A percentile compares a stretch with the other conserved stretches of the same genome.
Evolutionary conservation across 1,140 invertebrate species (phyloP).

Genomic region (Meloidogyne hapla): DNA sequence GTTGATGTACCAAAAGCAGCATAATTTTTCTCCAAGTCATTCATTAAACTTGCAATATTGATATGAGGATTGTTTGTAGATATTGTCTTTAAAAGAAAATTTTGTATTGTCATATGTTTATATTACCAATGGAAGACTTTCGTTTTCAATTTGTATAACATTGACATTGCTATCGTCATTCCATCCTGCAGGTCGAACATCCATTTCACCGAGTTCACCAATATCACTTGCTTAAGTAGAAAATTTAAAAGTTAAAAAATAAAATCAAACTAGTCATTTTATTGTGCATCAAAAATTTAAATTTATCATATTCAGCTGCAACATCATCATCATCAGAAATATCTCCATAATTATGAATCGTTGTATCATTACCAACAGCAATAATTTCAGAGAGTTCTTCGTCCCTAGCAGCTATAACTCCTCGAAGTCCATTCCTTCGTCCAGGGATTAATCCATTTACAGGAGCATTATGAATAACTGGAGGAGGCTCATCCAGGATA

Average conservation of each 20-base stretch:
- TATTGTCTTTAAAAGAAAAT: conserved; percentile 27
- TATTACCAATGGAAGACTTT: conserved; percentile 30
- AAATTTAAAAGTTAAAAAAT: not conserved
- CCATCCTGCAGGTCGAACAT: conserved; percentile 32
- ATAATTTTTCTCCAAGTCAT: conserved; percentile 38
- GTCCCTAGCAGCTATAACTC: conserved; percentile 20
- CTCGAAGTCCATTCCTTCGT: conserved; percentile 12
- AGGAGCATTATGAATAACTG: not conserved
- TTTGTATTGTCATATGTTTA: not conserved
- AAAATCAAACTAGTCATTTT: conserved; percentile 33
- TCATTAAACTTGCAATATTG: conserved; percentile 37
- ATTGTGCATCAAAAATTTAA: conserved; percentile 40
- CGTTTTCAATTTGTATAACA: conserved; percentile 27
- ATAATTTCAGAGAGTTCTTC: conserved; percentile 33
- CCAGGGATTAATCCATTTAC: conserved; percentile 11
- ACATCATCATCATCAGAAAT: conserved; percentile 50
- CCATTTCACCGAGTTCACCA: conserved; percentile 13
- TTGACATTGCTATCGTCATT: conserved; percentile 17
- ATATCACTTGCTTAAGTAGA: conserved; percentile 11
- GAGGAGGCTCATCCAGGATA: not conserved
- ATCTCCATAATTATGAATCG: conserved; percentile 41
- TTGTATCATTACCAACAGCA: conserved; percentile 26
- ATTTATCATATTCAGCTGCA: conserved; percentile 48
- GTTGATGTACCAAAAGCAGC: conserved; percentile 3
- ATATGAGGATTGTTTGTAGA: conserved; percentile 37